Conservation (phyloP, 2,888 invertebrate genomes). For the Stratiomys singularior region DNA sequence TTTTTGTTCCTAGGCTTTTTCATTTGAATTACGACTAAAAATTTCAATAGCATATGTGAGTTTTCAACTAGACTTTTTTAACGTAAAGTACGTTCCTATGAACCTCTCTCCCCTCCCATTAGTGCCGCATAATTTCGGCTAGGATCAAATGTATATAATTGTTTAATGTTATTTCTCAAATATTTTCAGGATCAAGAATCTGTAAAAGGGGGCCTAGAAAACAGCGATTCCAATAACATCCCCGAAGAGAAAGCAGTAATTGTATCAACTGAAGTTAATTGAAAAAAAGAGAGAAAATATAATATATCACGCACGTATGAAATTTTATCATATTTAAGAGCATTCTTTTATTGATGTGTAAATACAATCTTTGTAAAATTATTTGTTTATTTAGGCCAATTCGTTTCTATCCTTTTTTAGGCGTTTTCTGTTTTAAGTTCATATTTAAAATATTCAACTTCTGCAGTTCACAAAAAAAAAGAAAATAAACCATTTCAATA, state of each 20-base stretch:
- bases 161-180: too few species aligned
- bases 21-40: too few species aligned
- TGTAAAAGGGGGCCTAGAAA: not conserved
- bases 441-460: not conserved
- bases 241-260: not conserved
- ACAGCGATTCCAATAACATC: slow-evolving; percentile 34
- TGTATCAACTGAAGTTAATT: slow-evolving; percentile 12
- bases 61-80: too few species aligned
- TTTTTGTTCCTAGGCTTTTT: too few species aligned
- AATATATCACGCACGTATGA: slow-evolving; percentile 2
- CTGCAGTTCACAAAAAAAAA: not conserved
- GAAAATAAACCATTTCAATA: too few species aligned
- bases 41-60: too few species aligned
- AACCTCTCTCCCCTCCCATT: too few species aligned
- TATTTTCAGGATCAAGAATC: slow-evolving; percentile 14
- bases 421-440: not conserved
- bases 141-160: too few species aligned
- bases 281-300: too few species aligned
- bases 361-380: not conserved
- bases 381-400: not conserved
- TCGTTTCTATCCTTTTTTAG: not conserved
- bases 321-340: slow-evolving; percentile 6
- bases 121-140: too few species aligned
- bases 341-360: not conserved
- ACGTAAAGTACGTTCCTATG: too few species aligned